Evolutionary conservation across 1,140 invertebrate genomes (phyloP).

Genomic region (Pseudomyrmex flavicornis): DNA sequence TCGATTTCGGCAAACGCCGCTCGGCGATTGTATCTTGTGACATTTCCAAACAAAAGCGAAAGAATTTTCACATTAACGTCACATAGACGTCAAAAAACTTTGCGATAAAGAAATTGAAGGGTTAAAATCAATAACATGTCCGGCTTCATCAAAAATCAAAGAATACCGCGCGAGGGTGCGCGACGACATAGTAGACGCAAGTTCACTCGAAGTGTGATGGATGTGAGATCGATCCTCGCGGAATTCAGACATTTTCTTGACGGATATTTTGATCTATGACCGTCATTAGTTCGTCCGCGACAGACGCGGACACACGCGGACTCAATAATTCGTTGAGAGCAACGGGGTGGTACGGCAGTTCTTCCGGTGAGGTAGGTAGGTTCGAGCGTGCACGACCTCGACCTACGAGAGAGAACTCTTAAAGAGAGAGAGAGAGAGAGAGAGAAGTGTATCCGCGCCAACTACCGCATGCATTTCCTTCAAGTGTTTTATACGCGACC

Average conservation of each 20-base stretch:
- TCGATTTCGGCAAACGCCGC: background rate
- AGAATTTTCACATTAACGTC: no score
- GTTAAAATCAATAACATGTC: no score
- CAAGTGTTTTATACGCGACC: background rate
- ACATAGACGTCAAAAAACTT: no score
- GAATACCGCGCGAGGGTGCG: no score
- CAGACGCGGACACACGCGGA: no score
- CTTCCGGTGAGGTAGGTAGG: background rate
- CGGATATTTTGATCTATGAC: background rate
- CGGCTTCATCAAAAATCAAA: no score
- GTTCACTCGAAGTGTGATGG: background rate
- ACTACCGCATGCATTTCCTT: background rate
- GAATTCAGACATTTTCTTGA: background rate
- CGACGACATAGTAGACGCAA: no score
- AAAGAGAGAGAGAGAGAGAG: conserved; percentile 26
- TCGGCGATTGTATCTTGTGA: no score
- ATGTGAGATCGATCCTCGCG: background rate
- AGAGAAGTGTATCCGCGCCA: background rate
- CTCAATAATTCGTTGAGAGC: conserved; percentile 18
- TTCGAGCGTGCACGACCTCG: conserved; percentile 26
- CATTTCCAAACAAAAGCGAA: no score
- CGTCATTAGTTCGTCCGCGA: conserved; percentile 5
- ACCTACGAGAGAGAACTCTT: conserved; percentile 35
- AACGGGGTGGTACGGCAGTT: conserved; percentile 19
- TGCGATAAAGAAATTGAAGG: background rate